Evolutionary conservation across 2,113 vertebrate species (phyloP), one percentile per base, ranked within the genome.

Genomic region (Tupaia tana): DNA sequence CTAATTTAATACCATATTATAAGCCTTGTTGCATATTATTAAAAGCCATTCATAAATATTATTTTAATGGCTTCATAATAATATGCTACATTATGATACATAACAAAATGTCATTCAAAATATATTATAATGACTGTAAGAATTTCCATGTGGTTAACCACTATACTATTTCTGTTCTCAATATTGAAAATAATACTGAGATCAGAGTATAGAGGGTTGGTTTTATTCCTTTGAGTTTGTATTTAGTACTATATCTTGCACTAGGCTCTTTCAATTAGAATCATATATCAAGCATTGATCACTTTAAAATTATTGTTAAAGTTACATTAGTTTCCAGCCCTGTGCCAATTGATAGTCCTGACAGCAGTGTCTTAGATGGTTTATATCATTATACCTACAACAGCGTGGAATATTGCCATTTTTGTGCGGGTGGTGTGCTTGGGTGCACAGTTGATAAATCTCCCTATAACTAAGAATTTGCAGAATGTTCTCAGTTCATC

Each of bases 121-220:
- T 27, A 15, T 9, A 64, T 58, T 29, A 11, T 54, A 61, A 27
- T 27, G 56, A 18, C 69, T 9, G 2, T 25, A 58, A 73, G 25
- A 86, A 87, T 10, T 58, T 61, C 67, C 94, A 29, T 18, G 9
- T 54, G 12, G 9, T 3, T 80, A 24, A 79, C 58, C 27, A 2
- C 34, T 29, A 10, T 14, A 24, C 5, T 19, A 19, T 24, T 34
- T 25, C 24, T 24, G 19, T 91, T 69, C 54, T 71, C 6, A 29
- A 1, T 52, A 29, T 31, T 16, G 18, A 52, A 63, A 18, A 61
- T 25, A n/a, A 61, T 9, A 75, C 24, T 27, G 29, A 43, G 1
- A 34, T 69, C 7, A 43, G 16, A 20, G 9, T 7, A 56, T 0
- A 11, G 5, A 31, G 27, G 13, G 15, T 1, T 81, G 22, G 0